Evolutionary conservation across 2,797 vertebrate genomes (phyloP).

Genomic region (Typhlichthys eigenmanni): DNA sequence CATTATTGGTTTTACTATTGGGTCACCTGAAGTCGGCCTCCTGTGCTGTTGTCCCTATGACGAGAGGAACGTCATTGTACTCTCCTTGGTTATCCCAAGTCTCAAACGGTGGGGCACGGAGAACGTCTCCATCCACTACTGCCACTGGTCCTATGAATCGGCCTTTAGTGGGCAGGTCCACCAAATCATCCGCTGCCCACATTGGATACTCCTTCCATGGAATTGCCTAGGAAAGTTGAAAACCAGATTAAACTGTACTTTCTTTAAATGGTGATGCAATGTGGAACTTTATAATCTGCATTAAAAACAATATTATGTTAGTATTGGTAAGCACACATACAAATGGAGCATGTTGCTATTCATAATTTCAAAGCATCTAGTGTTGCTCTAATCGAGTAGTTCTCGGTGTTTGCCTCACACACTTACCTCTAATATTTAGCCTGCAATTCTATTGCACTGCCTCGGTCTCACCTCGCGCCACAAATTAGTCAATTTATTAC

Average conservation of each 20-base stretch:
- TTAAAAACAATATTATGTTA: neutral
- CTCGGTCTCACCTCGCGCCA: too few species aligned
- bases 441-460: too few species aligned
- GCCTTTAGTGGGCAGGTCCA: slow-evolving; percentile 70
- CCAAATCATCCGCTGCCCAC: slow-evolving; percentile 64
- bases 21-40: slow-evolving; percentile 75
- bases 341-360: too few species aligned
- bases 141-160: slow-evolving; percentile 59
- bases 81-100: slow-evolving; percentile 63
- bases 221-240: slow-evolving; percentile 58
- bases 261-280: neutral
- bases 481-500: too few species aligned
- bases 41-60: slow-evolving; percentile 77
- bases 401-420: too few species aligned
- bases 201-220: slow-evolving; percentile 76
- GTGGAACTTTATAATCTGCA: neutral
- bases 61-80: slow-evolving; percentile 73
- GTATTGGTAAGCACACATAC: neutral
- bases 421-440: too few species aligned
- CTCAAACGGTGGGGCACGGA: slow-evolving; percentile 66
- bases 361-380: too few species aligned
- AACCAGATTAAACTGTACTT: neutral
- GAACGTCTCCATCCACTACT: slow-evolving; percentile 77
- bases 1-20: neutral
- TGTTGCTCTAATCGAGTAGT: too few species aligned